Conservation (phyloP, 2,888 invertebrate species). For the Anorthoa munda region DNA sequence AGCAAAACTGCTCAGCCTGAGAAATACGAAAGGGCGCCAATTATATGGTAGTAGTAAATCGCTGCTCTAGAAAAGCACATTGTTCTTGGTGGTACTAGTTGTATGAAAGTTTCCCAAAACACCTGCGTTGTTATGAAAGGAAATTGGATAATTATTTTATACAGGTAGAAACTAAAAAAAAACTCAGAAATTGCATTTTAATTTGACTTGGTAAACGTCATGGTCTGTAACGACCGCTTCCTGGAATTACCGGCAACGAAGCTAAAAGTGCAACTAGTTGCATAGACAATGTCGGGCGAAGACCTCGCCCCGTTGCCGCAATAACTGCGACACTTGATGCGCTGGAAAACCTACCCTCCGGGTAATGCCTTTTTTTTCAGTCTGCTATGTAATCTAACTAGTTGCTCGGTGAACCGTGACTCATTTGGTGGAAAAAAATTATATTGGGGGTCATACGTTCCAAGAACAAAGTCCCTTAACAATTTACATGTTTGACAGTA, state of each 20-base stretch:
- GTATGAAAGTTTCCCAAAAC: conserved; percentile 1
- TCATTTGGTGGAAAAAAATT: not conserved
- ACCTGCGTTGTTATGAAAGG: conserved; percentile 4
- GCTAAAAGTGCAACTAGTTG: conserved; percentile 58
- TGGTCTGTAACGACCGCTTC: conserved; percentile 58
- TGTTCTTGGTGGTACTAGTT: not conserved
- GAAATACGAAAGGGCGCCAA: not conserved
- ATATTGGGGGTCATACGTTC: conserved; percentile 4
- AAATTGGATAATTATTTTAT: conserved; percentile 30
- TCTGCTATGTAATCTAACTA: conserved; percentile 6
- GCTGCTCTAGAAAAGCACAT: not conserved
- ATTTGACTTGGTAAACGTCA: conserved; percentile 55
- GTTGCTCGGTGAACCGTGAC: not conserved
- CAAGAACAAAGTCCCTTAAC: conserved; percentile 8
- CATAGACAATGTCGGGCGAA: conserved; percentile 63
- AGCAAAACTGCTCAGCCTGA: not conserved
- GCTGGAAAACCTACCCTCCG: conserved; percentile 32
- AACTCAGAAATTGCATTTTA: conserved; percentile 48
- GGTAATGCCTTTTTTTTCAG: conserved; percentile 8
- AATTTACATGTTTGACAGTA: conserved; percentile 10
- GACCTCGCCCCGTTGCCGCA: conserved; percentile 70
- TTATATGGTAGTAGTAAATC: not conserved
- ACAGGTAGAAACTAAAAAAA: conserved; percentile 25
- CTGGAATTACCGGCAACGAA: conserved; percentile 65
- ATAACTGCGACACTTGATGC: conserved; percentile 49